phyloP scores from a whole-genome alignment of 2,888 invertebrate species.

The Serripes groenlandicus region DNA sequence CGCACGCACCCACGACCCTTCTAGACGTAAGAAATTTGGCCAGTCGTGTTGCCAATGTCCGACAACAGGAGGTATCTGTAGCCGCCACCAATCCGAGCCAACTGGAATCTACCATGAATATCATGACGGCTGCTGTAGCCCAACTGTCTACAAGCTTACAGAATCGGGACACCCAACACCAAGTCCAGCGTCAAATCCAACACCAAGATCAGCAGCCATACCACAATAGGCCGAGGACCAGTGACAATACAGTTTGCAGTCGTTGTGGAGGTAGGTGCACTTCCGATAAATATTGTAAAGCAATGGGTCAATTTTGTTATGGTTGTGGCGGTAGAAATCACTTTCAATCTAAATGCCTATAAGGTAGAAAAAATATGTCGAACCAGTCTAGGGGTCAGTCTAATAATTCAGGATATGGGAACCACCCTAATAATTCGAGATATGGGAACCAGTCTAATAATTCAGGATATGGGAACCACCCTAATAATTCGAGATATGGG shows the following conservation, averaged over 20 bases:
- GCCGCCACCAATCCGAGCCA: neutral
- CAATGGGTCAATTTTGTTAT: conserved; percentile 17
- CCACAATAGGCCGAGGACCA: neutral
- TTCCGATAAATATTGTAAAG: conserved; percentile 3
- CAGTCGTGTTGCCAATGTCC: neutral
- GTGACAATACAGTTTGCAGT: neutral
- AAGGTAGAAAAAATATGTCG: too few species aligned
- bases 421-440: too few species aligned
- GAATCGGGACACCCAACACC: neutral
- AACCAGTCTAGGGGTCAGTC: too few species aligned
- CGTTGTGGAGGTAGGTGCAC: conserved; percentile 36
- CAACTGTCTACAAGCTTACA: neutral
- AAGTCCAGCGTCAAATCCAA: too few species aligned
- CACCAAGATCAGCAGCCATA: neutral
- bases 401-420: too few species aligned
- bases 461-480: too few species aligned
- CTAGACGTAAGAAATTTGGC: neutral
- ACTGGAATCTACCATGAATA: conserved; percentile 23
- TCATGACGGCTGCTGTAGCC: conserved; percentile 38
- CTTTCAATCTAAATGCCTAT: conserved; percentile 11
- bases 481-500: too few species aligned
- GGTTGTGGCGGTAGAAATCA: conserved; percentile 7
- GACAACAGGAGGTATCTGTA: neutral
- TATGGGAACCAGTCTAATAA: too few species aligned
- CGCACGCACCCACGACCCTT: conserved; percentile 32